A percentile compares a stretch with the other conserved stretches of the same genome.
phyloP scores from a whole-genome alignment of 2,888 invertebrate genomes.

The Aporophyla lueneburgensis region DNA sequence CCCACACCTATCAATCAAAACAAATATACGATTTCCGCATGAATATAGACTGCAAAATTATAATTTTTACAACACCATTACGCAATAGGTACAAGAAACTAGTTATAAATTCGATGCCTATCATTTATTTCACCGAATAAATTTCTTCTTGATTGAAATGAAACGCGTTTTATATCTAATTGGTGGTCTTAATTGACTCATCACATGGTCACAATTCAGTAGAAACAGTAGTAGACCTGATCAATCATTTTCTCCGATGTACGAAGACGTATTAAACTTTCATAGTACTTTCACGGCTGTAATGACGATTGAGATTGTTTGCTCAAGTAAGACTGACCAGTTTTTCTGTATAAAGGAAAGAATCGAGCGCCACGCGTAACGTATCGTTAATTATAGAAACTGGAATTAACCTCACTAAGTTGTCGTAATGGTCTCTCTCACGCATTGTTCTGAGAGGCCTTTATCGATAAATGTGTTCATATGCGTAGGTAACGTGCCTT shows the following conservation, averaged over 20 bases:
- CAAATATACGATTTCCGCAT: constrained; percentile 71
- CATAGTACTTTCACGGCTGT: constrained; percentile 78
- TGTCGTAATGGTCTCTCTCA: constrained; percentile 65
- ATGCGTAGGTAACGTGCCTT: constrained; percentile 37
- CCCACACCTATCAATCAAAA: constrained; percentile 73
- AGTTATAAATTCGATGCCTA: constrained; percentile 53
- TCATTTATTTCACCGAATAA: constrained; percentile 62
- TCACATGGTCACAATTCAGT: constrained; percentile 67
- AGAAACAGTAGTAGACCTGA: constrained; percentile 74
- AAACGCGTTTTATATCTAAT: constrained; percentile 70
- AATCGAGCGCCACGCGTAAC: constrained; percentile 64
- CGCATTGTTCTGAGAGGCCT: constrained; percentile 59
- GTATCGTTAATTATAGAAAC: constrained; percentile 74
- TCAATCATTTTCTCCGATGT: constrained; percentile 78
- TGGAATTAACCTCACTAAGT: constrained; percentile 65
- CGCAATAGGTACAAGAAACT: constrained; percentile 59
- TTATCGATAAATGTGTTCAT: constrained; percentile 51
- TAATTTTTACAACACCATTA: constrained; percentile 67
- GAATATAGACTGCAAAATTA: constrained; percentile 68
- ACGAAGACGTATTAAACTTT: constrained; percentile 71
- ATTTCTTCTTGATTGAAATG: constrained; percentile 69
- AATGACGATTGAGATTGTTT: constrained; percentile 77
- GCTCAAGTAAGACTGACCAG: constrained; percentile 70
- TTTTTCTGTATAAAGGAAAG: constrained; percentile 66
- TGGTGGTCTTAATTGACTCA: constrained; percentile 73